Evolutionary conservation across 2,888 invertebrate genomes (phyloP), one percentile per base, ranked within the genome.

Genomic region (Drosophila birchii): DNA sequence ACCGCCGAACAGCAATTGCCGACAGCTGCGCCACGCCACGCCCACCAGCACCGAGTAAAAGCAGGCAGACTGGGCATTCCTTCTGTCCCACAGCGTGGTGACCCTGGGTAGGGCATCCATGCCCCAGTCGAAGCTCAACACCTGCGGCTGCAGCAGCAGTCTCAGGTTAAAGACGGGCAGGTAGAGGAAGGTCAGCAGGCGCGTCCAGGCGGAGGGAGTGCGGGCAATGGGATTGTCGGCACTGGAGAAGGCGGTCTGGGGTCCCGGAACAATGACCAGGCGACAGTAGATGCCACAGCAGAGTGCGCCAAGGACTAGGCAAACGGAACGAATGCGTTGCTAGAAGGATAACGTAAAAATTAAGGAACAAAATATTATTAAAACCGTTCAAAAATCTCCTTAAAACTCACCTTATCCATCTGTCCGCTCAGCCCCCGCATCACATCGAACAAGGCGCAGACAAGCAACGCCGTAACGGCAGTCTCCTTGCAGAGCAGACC

Each of bases 221-320:
- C 97, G 95, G n/a, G 98, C 96, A 36, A 98, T 96, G 1, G 99
- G 99, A 93, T 99, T 99, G 94, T 99, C 99, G 7, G 98, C 98
- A 43, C 96, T 96, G 54, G 98, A 97, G 92, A 99, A 99, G 78
- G 96, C 95, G 18, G 86, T 89, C 76, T 92, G 91, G 11, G 94
- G 94, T 59, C 95, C 95, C 83, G 97, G 96, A 75, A 97, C 94
- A 86, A 96, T 95, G 86, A 96, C 95, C 73, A 98, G 93, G 49
- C 98, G 95, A 90, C 96, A 95, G 79, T 95, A 94, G 38, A 97
- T 93, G 75, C 97, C 94, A 16, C 95, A 94, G 26, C 95, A 93
- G 14, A 96, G 94, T 11, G 96, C 95, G 20, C 95, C 94, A 6
- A 94, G 94, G 62, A 98, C 92, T 54, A 96, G 94, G 78, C 95